Conservation (phyloP, 2,113 vertebrate species). For the Malaclemys terrapin region DNA sequence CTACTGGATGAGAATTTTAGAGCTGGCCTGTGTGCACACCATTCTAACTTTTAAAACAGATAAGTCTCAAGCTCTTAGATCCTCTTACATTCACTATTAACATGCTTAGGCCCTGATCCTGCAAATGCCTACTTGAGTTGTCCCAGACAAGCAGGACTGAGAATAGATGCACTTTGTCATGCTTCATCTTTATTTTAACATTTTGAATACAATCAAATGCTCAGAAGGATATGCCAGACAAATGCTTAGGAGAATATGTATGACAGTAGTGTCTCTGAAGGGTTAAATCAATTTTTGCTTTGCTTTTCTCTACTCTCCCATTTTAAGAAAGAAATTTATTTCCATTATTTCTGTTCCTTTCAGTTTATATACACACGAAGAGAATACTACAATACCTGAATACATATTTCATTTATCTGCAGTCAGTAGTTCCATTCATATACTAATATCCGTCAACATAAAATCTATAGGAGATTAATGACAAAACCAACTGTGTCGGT, state of each 20-base stretch:
- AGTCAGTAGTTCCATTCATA: constrained; percentile 10
- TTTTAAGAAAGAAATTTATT: constrained; percentile 3
- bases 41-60: neutral
- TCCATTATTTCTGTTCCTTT: neutral
- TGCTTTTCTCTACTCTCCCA: neutral
- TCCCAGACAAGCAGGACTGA: constrained; percentile 18
- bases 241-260: rapidly evolving
- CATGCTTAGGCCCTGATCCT: neutral
- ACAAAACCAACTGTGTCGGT: neutral
- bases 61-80: neutral
- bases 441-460: constrained; percentile 3
- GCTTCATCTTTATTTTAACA: constrained; percentile 17
- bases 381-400: neutral
- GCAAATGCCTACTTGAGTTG: neutral
- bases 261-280: neutral
- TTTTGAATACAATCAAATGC: neutral
- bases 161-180: neutral
- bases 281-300: neutral
- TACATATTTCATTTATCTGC: neutral
- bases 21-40: rapidly evolving
- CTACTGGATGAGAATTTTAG: neutral
- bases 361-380: neutral
- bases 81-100: neutral
- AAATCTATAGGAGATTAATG: neutral
- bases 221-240: neutral